Conservation (phyloP, 2,888 invertebrate genomes). For the Drosophila meridiana region DNA sequence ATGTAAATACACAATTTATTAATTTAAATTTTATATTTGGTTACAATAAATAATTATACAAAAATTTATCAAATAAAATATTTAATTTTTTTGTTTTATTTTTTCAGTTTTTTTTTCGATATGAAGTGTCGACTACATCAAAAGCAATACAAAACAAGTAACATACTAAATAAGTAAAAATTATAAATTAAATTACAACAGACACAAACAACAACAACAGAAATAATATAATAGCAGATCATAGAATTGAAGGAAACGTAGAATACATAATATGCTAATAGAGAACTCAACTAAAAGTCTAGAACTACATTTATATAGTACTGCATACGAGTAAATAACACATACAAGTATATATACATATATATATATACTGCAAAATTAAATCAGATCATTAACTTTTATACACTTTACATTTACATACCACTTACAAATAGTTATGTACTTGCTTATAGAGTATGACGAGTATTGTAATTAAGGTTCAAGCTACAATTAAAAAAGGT, state of each 20-base stretch:
- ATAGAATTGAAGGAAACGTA: slow-evolving; percentile 27
- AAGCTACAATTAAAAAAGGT: slow-evolving; percentile 75
- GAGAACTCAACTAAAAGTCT: slow-evolving; percentile 48
- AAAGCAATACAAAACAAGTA: slow-evolving; percentile 67
- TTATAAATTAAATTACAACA: slow-evolving; percentile 17
- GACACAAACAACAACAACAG: slow-evolving; percentile 12
- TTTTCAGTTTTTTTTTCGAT: slow-evolving; percentile 1
- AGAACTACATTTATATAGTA: slow-evolving; percentile 48
- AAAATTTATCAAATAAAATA: neutral
- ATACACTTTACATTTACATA: slow-evolving; percentile 78
- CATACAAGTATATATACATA: slow-evolving; percentile 37
- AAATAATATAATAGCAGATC: slow-evolving; percentile 12
- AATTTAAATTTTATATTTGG: slow-evolving; percentile 30
- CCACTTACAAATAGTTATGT: slow-evolving; percentile 49
- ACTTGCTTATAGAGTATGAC: slow-evolving; percentile 24
- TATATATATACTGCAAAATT: slow-evolving; percentile 46
- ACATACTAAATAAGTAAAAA: slow-evolving; percentile 42
- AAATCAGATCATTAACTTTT: slow-evolving; percentile 78
- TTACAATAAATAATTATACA: slow-evolving; percentile 33
- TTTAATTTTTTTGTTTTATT: neutral
- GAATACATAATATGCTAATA: slow-evolving; percentile 34
- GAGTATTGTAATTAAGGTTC: slow-evolving; percentile 55
- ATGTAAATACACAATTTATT: slow-evolving; percentile 39
- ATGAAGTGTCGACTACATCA: slow-evolving; percentile 56
- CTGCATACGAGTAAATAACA: slow-evolving; percentile 47